Conservation (phyloP, 1,140 invertebrate genomes). For the Drosophila triauraria region DNA sequence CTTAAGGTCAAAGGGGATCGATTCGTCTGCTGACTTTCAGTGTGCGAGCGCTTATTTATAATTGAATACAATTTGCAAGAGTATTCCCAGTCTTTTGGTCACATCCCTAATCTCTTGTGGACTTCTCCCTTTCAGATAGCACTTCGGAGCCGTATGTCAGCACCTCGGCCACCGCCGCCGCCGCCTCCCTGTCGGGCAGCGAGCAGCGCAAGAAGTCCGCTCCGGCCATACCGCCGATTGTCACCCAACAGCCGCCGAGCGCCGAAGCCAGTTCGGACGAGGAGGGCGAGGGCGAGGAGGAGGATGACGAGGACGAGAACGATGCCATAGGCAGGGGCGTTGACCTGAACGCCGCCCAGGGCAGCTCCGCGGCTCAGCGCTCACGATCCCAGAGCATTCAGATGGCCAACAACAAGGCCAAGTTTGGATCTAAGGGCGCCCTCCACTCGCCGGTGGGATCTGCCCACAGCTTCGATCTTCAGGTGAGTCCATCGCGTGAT, state of each 20-base stretch:
- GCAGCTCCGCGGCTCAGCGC: conserved; percentile 46
- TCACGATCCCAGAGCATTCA: conserved; percentile 82
- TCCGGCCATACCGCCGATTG: conserved; percentile 72
- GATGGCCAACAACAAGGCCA: conserved; percentile 75
- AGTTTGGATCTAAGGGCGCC: conserved; percentile 79
- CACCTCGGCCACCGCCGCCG: conserved; percentile 27
- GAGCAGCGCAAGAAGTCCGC: conserved; percentile 78
- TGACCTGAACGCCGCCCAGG: conserved; percentile 48
- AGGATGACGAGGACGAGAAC: conserved; percentile 78
- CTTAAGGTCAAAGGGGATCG: too few species aligned
- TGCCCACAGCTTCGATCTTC: conserved; percentile 83
- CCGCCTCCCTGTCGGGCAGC: neutral
- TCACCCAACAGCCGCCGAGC: conserved; percentile 80
- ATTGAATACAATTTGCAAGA: conserved; percentile 5
- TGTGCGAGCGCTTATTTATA: too few species aligned
- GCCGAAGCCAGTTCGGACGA: conserved; percentile 80
- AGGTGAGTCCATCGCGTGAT: conserved; percentile 54
- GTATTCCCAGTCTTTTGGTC: neutral
- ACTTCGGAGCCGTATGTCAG: conserved; percentile 65
- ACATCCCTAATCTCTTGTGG: neutral
- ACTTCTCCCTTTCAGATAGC: conserved; percentile 51
- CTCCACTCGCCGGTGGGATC: conserved; percentile 81
- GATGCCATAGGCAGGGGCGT: conserved; percentile 59
- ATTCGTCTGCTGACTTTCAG: too few species aligned
- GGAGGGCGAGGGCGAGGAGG: conserved; percentile 70